Conservation (phyloP, 2,797 vertebrate genomes). For the Ara ararauna region DNA sequence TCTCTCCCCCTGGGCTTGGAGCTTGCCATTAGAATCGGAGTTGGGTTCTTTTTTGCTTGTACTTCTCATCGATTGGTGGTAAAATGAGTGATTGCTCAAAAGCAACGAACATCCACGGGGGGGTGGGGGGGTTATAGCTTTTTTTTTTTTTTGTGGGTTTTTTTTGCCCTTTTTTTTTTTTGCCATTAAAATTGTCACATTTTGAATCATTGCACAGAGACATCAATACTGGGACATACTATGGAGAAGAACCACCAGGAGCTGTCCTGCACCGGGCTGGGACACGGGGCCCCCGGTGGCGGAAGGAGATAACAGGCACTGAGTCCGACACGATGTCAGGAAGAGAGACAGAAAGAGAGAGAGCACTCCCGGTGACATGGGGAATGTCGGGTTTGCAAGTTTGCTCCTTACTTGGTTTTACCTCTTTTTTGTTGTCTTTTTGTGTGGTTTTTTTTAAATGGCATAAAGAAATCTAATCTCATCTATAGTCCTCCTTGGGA, state of each 20-base stretch:
- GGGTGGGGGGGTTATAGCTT: too few relatives aligned
- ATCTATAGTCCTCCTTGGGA: constrained; percentile 99
- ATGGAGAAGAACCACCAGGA: constrained; percentile 83
- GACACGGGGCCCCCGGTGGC: constrained; percentile 85
- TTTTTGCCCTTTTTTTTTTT: constrained; percentile 40
- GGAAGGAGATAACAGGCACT: constrained; percentile 88
- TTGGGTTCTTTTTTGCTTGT: constrained; percentile 78
- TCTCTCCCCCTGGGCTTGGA: constrained; percentile 82
- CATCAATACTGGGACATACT: constrained; percentile 87
- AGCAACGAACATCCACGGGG: constrained; percentile 85
- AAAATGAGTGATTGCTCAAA: constrained; percentile 81
- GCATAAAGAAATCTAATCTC: constrained; percentile 85
- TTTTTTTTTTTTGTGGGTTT: not conserved
- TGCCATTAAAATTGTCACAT: constrained; percentile 82
- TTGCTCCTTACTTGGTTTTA: constrained; percentile 66
- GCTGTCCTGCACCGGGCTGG: constrained; percentile 86
- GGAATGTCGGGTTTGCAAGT: constrained; percentile 81
- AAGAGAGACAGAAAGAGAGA: constrained; percentile 84
- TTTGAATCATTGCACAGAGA: constrained; percentile 87
- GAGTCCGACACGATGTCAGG: constrained; percentile 87
- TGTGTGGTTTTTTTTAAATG: constrained; percentile 57
- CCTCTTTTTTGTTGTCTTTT: constrained; percentile 59
- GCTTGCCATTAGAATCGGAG: not conserved
- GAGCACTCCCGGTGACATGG: constrained; percentile 82
- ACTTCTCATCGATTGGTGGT: constrained; percentile 80